Base-by-base conservation (phyloP, 2,888 invertebrate species). In the Resseliella maxima region DNA sequence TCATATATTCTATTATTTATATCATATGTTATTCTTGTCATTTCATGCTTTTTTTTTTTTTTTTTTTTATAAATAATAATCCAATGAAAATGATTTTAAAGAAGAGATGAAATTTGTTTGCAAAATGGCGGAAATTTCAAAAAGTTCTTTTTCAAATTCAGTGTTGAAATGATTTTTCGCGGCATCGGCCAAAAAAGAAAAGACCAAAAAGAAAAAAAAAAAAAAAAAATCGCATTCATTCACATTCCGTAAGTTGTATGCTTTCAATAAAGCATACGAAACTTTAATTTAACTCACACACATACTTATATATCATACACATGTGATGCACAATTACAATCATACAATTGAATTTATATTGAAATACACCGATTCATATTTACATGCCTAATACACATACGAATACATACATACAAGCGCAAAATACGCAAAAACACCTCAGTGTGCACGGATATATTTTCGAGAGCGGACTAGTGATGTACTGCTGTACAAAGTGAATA, bases 371-470 rank as follows among this genome's bases (percentile, higher is more conserved):
- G 27, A 64, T 5, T 3, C 24, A 64, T 27, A 27, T 64, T 64
- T 27, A 64, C 31, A 64, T 64, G 31, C 64, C 3, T 18, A 18
- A 12, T 54, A 10, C 18, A 54, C 54, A 18, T n/a, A 27, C 24
- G 64, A 5, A 54, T 21, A 54, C 54, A n/a, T n/a, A 54, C 41
- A 41, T 41, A 18, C 46, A 5, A 83, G 38, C 36, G 36, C 38
- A 81, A 81, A 81, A n/a, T 24, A 83, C 83, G 24, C 36, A 36
- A 83, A 36, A 83, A 27, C 83, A 36, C 38, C 83, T 38, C 83
- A 83, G 83, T 83, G 38, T 83, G 38, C 21, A 83, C 83, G 83
- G 83, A 83, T 83, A 38, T 83, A 83, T 38, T 83, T 83, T 38
- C 83, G 83, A 83, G 38, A 83, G 83, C 36, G 38, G 38, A 83